A percentile compares a stretch with the other conserved stretches of the same genome.
These are phyloP conservation scores for Hedya salicella DNA, from an alignment of 2,888 invertebrate genomes.

Conservation along the genomic window DNA sequence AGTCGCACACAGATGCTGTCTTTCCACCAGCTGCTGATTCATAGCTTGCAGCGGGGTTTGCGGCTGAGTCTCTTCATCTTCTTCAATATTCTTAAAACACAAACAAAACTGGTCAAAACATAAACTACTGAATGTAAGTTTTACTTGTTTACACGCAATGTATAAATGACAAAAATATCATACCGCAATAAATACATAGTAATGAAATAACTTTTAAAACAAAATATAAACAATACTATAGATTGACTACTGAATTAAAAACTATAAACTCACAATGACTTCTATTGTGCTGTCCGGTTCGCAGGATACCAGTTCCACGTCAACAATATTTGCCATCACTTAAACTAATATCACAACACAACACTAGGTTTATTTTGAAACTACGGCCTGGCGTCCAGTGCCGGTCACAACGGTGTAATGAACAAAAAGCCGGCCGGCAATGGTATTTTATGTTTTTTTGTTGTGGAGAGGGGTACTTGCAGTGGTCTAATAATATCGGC, in stretches of 20 bases:
- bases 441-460: not conserved
- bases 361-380: not conserved
- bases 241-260: not conserved
- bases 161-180: too few species aligned
- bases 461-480: constrained; percentile 20
- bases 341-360: constrained; percentile 16
- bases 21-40: constrained; percentile 15
- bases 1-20: constrained; percentile 7
- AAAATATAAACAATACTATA: not conserved
- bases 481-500: not conserved
- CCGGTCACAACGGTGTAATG: constrained; percentile 4
- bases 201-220: not conserved
- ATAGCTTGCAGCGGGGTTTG: not conserved
- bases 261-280: constrained; percentile 1
- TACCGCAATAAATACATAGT: too few species aligned
- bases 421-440: constrained; percentile 18
- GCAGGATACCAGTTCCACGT: constrained; percentile 11
- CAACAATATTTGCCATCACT: constrained; percentile 17
- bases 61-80: too few species aligned
- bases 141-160: not conserved
- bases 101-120: not conserved
- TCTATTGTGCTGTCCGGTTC: constrained; percentile 31
- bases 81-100: constrained; percentile 1
- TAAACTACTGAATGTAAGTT: not conserved
- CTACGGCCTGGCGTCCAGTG: not conserved